phyloP scores from a whole-genome alignment of 2,797 vertebrate species.

The Margarornis squamiger region DNA sequence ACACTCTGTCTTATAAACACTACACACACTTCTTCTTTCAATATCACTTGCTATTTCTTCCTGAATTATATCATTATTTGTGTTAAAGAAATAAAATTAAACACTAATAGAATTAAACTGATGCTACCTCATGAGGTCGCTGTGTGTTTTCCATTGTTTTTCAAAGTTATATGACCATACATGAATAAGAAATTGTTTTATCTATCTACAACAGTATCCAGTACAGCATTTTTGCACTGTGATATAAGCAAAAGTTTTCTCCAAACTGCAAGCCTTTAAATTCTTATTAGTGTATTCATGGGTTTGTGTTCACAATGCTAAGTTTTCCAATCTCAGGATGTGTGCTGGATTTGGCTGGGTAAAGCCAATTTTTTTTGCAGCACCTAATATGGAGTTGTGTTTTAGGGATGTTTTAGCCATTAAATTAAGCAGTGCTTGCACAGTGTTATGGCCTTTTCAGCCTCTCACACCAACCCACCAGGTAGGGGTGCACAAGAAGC shows the following conservation, averaged over 20 bases:
- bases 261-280: not conserved
- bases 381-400: fast-evolving
- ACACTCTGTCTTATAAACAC: not conserved
- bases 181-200: not conserved
- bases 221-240: not conserved
- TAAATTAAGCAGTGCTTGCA: not conserved
- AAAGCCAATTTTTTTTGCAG: not conserved
- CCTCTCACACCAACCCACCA: not conserved
- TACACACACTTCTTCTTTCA: not conserved
- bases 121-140: not conserved
- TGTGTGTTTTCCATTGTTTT: not conserved
- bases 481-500: not conserved
- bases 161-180: not conserved
- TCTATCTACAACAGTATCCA: not conserved
- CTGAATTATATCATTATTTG: not conserved
- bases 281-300: not conserved
- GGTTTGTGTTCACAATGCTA: not conserved
- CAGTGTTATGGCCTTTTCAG: not conserved
- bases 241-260: not conserved
- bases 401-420: not conserved
- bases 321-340: not conserved
- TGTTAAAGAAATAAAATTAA: not conserved
- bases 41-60: not conserved
- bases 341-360: not conserved
- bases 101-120: not conserved